Percentiles rank a stretch among this genome's conserved stretches.
phyloP scores from a whole-genome alignment of 2,797 vertebrate genomes.

The Pseudochaenichthys georgianus region DNA sequence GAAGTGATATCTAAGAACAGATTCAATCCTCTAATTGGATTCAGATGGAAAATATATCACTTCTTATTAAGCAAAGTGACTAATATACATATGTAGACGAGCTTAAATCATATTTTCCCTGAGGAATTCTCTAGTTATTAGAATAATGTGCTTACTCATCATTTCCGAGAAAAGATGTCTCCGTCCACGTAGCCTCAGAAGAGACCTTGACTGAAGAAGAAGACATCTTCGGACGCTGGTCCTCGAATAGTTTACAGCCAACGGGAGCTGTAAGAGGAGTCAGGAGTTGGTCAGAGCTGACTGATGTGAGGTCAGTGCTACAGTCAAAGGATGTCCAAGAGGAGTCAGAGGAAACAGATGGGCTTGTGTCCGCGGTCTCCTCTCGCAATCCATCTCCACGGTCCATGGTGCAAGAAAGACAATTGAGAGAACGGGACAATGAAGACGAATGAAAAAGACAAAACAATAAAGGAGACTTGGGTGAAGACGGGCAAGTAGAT shows the following conservation, averaged over 20 bases:
- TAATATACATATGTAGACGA: not conserved
- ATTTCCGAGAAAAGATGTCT: constrained; percentile 77
- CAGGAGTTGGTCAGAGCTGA: constrained; percentile 59
- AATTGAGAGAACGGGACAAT: not conserved
- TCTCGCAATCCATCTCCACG: constrained; percentile 26
- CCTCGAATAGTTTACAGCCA: constrained; percentile 5
- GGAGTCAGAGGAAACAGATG: constrained; percentile 58
- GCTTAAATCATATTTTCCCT: not conserved
- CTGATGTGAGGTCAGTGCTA: constrained; percentile 76
- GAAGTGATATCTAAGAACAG: not conserved
- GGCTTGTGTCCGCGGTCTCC: constrained; percentile 50
- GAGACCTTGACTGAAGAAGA: constrained; percentile 1
- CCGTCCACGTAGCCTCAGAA: constrained; percentile 55
- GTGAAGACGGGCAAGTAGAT: constrained; percentile 12
- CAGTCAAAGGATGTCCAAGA: constrained; percentile 71
- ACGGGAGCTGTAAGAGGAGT: constrained; percentile 44
- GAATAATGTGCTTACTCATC: constrained; percentile 69
- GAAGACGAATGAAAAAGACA: constrained; percentile 7
- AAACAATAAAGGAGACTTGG: not conserved
- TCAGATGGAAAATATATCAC: not conserved
- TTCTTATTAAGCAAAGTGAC: no score
- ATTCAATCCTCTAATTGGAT: not conserved
- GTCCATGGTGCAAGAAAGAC: constrained; percentile 48
- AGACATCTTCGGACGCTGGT: constrained; percentile 4
- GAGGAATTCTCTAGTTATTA: not conserved